phyloP scores from a whole-genome alignment of 2,888 invertebrate genomes.

The Lutraria lutraria region DNA sequence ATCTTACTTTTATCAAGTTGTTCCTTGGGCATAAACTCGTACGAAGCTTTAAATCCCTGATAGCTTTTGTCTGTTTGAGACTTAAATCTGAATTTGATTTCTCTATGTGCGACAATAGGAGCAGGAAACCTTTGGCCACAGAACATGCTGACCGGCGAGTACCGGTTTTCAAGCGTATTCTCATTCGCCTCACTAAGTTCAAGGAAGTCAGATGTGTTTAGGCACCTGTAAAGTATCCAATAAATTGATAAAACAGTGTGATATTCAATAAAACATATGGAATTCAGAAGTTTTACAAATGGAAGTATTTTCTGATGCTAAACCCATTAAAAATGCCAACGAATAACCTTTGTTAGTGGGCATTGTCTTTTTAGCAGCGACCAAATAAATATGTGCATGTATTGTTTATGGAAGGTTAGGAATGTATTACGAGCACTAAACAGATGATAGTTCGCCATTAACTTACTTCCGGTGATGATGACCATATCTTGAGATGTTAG shows the following conservation, averaged over 20 bases:
- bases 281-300: not conserved
- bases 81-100: constrained; percentile 95
- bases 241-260: not conserved
- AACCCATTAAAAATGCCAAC: too few relatives aligned
- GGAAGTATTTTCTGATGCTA: too few relatives aligned
- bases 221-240: constrained; percentile 37
- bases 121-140: constrained; percentile 95
- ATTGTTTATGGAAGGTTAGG: too few relatives aligned
- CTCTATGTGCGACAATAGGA: constrained; percentile 96
- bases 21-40: constrained; percentile 90
- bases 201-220: constrained; percentile 76
- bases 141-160: constrained; percentile 92
- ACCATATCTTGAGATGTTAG: not conserved
- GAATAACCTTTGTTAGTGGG: too few relatives aligned
- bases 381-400: too few relatives aligned
- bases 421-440: too few relatives aligned
- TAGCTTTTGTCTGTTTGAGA: constrained; percentile 95
- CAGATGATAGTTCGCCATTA: too few relatives aligned
- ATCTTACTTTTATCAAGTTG: constrained; percentile 69
- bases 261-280: not conserved
- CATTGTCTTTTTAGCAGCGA: too few relatives aligned
- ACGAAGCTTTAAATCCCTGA: constrained; percentile 98
- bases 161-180: constrained; percentile 48
- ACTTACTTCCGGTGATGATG: constrained; percentile 43
- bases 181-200: constrained; percentile 74